Conservation (phyloP, 2,888 invertebrate species). For the Hedya salicella region DNA sequence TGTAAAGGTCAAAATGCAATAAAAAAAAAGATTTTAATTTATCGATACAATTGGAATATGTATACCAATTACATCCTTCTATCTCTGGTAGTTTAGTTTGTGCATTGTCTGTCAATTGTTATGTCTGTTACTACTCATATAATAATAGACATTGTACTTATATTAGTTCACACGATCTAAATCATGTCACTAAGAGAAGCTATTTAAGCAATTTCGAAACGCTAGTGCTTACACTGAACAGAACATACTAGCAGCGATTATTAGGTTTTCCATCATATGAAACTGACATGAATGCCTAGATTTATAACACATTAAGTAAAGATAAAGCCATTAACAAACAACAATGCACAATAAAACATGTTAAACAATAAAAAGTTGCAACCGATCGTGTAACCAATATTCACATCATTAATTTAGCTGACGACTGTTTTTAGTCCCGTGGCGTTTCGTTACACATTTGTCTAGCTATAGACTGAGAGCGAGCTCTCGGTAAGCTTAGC, state of each 20-base stretch:
- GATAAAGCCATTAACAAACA: slow-evolving; percentile 17
- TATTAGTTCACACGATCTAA: too few species aligned
- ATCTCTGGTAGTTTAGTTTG: too few species aligned
- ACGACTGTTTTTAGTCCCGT: slow-evolving; percentile 15
- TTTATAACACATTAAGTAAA: not conserved
- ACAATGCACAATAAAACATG: slow-evolving; percentile 30
- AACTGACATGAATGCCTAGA: slow-evolving; percentile 1
- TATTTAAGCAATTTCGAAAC: too few species aligned
- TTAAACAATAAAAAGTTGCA: slow-evolving; percentile 19
- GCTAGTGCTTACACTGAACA: too few species aligned
- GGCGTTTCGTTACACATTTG: slow-evolving; percentile 33
- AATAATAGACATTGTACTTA: too few species aligned
- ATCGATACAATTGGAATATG: too few species aligned
- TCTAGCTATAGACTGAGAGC: not conserved
- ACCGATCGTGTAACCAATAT: slow-evolving; percentile 12
- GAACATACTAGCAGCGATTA: too few species aligned
- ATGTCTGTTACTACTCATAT: too few species aligned
- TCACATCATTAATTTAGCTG: slow-evolving; percentile 30
- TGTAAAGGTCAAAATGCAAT: not conserved
- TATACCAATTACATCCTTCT: too few species aligned
- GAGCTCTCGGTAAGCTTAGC: too few species aligned
- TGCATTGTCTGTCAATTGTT: too few species aligned
- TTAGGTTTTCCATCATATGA: not conserved
- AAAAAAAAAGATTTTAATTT: not conserved
- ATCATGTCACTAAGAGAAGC: too few species aligned